Conservation (phyloP, 2,113 vertebrate species). For the Phyllostomus hastatus region DNA sequence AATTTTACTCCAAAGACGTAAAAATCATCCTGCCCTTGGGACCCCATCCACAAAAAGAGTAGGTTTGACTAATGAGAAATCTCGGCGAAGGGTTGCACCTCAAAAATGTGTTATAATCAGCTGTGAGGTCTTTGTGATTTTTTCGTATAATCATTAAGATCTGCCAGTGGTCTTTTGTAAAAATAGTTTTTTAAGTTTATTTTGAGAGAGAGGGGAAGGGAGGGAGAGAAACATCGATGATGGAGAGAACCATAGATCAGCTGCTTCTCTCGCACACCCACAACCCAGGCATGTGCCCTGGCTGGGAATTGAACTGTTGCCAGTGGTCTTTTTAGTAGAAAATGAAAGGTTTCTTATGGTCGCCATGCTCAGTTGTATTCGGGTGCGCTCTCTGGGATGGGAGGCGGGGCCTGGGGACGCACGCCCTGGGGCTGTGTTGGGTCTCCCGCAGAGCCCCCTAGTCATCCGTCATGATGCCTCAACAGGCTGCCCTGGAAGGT, state of each 20-base stretch:
- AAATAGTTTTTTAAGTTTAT: too few relatives aligned
- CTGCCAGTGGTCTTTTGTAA: neutral
- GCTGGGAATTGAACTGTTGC: too few relatives aligned
- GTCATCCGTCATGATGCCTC: neutral
- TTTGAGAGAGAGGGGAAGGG: too few relatives aligned
- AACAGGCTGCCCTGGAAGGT: neutral
- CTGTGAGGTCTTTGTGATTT: neutral
- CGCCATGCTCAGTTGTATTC: neutral
- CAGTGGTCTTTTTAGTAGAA: neutral
- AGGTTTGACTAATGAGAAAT: neutral
- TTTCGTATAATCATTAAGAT: neutral
- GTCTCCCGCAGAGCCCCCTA: neutral
- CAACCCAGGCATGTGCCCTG: too few relatives aligned
- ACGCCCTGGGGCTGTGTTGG: neutral
- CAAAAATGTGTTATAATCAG: neutral
- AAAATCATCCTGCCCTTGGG: neutral
- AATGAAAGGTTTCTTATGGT: neutral
- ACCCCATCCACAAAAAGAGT: neutral
- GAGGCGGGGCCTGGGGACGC: neutral
- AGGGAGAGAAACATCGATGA: too few relatives aligned
- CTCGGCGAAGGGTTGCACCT: neutral
- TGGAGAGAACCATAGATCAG: too few relatives aligned
- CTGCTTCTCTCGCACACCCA: too few relatives aligned
- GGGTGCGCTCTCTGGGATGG: neutral
- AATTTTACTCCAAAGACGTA: neutral